Conservation (phyloP, 2,113 vertebrate genomes). For the Ancistrus triradiatus region DNA sequence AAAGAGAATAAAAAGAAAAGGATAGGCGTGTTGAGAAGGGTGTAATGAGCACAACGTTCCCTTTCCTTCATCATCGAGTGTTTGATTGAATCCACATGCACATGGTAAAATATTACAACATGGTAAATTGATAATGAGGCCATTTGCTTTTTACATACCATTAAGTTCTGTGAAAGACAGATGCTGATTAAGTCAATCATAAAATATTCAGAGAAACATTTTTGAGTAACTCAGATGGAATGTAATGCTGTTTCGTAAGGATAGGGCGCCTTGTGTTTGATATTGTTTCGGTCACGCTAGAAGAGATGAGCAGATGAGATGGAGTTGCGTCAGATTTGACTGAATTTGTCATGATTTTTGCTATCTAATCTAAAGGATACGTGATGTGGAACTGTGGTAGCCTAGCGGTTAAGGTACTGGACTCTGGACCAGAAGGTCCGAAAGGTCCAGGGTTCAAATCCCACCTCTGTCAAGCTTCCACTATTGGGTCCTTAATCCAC, state of each 20-base stretch:
- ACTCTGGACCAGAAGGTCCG: no score
- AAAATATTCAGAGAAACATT: neutral
- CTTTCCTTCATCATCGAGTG: slow-evolving; percentile 1
- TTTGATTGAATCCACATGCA: slow-evolving; percentile 35
- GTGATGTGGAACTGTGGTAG: no score
- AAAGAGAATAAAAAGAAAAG: neutral
- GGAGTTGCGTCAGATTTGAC: no score
- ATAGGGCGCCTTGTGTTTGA: no score
- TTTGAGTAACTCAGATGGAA: neutral
- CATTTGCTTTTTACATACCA: slow-evolving; percentile 27
- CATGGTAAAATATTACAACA: slow-evolving; percentile 30
- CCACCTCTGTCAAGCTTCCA: no score
- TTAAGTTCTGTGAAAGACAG: slow-evolving; percentile 4
- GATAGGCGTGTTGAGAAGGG: slow-evolving; percentile 23
- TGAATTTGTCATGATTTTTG: no score
- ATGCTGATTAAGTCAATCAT: slow-evolving; percentile 12
- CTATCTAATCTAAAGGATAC: no score
- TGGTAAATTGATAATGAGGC: slow-evolving; percentile 31
- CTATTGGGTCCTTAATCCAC: no score
- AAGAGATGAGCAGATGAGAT: no score
- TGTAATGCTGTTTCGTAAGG: slow-evolving; percentile 10
- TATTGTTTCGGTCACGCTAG: no score
- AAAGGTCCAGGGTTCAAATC: no score
- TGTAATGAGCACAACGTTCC: slow-evolving; percentile 16
- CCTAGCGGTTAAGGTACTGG: no score